Base-by-base conservation (phyloP, 2,797 vertebrate species). In the Peromyscus nudipes region DNA sequence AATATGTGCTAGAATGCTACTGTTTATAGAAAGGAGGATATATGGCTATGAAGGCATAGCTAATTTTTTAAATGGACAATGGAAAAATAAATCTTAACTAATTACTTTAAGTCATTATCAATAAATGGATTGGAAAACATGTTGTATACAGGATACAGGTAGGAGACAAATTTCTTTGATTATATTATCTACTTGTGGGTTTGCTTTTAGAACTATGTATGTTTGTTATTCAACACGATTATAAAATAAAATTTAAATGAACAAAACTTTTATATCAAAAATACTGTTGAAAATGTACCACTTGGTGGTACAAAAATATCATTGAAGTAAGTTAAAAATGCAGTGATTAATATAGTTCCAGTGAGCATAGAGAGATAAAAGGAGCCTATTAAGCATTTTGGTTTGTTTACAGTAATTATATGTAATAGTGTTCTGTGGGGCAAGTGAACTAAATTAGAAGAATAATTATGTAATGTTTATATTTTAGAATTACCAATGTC, bases 271-370 rank as follows among this genome's bases (percentile, higher is more conserved):
- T 79, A 55, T 83, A 46, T 9, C 7, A 46, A 80, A 84, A 57
- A 29, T 83, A 64, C 12, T 46, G 25, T 62, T 31, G 37, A 71
- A 52, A 40, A 79, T 86, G 21, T 90, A 62, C 49, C 11, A 57
- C 19, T 77, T 65, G 25, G 55, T 34, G 11, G 25, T 14, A 71
- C 31, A 81, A 40, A 2, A 69, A 71, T 29, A 91, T 37, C 10
- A 76, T 81, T 86, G 86, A 86, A 71, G 64, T 79, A 43, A n/a
- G 10, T 83, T 77, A 71, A 88, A 84, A 95, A 64, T 16, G 60
- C 10, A 84, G 40, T 65, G 11, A 31, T 46, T 84, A 65, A 65
- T 84, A 65, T 84, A 84, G 10, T 84, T 84, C 16, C 65, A 75
- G 23, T 62, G n/a, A n/a, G 7, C 84, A 86, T 23, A 69, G 21